phyloP scores from a whole-genome alignment of 2,113 vertebrate species.

The Sigmodon hispidus region DNA sequence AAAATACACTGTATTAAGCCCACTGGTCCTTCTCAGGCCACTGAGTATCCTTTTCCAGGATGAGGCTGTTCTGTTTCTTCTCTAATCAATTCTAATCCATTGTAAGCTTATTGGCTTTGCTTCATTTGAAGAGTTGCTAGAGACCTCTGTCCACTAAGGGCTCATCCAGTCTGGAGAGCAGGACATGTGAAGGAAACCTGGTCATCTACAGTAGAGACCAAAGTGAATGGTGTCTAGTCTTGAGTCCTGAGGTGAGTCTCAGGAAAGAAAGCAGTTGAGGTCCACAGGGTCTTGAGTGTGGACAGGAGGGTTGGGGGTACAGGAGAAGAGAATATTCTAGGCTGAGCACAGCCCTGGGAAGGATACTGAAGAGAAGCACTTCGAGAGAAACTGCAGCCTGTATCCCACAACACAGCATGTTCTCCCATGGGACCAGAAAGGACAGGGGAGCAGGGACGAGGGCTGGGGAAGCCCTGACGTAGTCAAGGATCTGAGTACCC shows the following conservation, averaged over 20 bases:
- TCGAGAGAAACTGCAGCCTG: neutral
- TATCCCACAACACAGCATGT: neutral
- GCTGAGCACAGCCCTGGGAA: neutral
- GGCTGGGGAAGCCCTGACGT: neutral
- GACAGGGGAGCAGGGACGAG: neutral
- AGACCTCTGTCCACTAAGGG: neutral
- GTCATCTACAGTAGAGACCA: neutral
- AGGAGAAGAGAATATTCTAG: neutral
- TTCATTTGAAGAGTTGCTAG: neutral
- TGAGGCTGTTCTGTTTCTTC: neutral
- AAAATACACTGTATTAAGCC: neutral
- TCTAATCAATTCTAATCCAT: neutral
- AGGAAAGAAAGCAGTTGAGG: neutral
- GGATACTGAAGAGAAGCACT: neutral
- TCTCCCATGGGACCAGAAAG: no score
- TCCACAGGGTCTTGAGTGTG: neutral
- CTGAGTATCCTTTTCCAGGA: neutral
- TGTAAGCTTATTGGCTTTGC: neutral
- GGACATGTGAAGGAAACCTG: neutral
- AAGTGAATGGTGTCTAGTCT: neutral
- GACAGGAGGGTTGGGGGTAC: accelerated
- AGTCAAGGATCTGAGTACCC: neutral
- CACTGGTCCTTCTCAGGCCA: neutral
- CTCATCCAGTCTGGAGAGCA: neutral
- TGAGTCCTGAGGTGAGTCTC: neutral